These are phyloP conservation scores for Cyphomyrus discorhynchus DNA, from an alignment of 2,113 vertebrate genomes.

Conservation along the genomic window DNA sequence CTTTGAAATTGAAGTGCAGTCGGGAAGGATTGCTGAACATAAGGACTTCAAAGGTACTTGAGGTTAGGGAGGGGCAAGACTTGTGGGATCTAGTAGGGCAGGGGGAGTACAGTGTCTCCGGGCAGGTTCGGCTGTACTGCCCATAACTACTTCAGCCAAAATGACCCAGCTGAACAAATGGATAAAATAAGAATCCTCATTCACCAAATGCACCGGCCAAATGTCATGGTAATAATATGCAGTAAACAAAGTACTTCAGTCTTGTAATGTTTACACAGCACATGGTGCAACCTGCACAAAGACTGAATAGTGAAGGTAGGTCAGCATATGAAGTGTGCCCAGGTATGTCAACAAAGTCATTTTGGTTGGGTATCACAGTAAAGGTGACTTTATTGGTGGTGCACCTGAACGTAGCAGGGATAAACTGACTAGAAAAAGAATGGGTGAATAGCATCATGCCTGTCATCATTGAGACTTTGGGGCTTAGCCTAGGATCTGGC, in stretches of 20 bases:
- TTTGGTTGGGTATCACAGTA: not conserved
- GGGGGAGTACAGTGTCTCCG: not conserved
- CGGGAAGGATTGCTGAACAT: not conserved
- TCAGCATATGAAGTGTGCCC: not conserved
- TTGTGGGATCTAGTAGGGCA: not conserved
- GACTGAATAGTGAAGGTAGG: not conserved
- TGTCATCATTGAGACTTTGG: not conserved
- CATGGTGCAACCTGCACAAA: not conserved
- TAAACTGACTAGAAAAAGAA: not conserved
- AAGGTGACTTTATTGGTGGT: not conserved
- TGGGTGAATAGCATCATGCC: not conserved
- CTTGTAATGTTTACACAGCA: not conserved
- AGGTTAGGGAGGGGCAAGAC: not conserved
- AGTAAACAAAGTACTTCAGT: not conserved
- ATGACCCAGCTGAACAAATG: not conserved
- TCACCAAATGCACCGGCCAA: not conserved
- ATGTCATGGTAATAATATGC: not conserved
- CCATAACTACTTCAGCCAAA: slow-evolving; percentile 9
- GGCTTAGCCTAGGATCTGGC: not conserved
- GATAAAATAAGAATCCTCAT: not conserved
- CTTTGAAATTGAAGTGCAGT: not conserved
- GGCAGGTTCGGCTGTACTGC: not conserved
- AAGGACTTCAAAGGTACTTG: not conserved
- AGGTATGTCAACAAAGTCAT: not conserved
- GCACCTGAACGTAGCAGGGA: not conserved